Percentiles rank a stretch among this genome's conserved stretches.
These are phyloP conservation scores for Microplitis demolitor DNA, from an alignment of 1,140 invertebrate species.

Conservation along the genomic window DNA sequence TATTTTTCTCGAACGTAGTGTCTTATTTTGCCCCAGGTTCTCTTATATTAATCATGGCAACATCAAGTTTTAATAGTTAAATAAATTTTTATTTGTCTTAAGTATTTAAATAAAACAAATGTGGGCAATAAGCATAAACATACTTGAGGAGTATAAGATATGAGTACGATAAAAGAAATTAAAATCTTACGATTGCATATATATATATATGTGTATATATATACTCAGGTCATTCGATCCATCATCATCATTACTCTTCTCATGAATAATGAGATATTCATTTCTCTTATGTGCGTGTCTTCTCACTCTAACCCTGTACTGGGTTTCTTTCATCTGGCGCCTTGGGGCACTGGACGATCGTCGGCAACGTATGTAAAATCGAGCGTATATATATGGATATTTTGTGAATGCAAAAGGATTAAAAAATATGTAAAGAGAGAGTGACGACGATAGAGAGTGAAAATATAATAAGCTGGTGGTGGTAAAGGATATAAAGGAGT, in stretches of 20 bases:
- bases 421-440: background rate
- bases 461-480: no score
- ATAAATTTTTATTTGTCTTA: no score
- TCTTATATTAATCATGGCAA: no score
- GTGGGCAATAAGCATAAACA: no score
- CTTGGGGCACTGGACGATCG: background rate
- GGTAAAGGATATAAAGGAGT: no score
- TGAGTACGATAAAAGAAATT: no score
- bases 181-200: no score
- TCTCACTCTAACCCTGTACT: background rate
- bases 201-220: background rate
- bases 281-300: conserved; percentile 1
- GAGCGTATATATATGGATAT: conserved; percentile 10
- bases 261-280: conserved; percentile 21
- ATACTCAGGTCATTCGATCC: conserved; percentile 4
- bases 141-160: no score
- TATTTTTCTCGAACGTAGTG: no score
- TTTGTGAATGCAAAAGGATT: background rate
- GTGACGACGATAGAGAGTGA: background rate
- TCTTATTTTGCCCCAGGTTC: no score
- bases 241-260: conserved; percentile 23
- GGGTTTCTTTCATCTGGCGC: conserved; percentile 7
- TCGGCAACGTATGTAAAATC: conserved; percentile 12
- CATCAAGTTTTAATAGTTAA: no score
- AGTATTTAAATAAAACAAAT: no score